Base-by-base conservation (phyloP, 2,888 invertebrate genomes). In the Rhimphoctona megacephalus region DNA sequence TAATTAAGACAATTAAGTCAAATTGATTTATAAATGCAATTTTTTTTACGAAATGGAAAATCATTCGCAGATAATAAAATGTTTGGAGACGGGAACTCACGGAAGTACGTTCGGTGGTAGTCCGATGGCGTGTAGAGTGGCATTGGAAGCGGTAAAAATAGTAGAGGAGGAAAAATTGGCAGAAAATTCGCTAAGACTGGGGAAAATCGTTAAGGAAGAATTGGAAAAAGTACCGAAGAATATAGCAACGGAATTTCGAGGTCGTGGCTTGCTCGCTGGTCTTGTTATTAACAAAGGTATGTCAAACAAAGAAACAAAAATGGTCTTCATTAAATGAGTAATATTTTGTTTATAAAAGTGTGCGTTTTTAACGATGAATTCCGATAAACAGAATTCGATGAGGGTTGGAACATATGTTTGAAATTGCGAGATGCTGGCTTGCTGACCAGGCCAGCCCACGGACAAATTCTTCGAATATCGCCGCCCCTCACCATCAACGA, bases 51-150 rank as follows among this genome's bases (percentile, higher is more conserved):
- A 43, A 36, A 8, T 52, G 33, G 19, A 19, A 19, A 52, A 72
- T 52, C 1, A 73, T 66, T 79, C 67, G 11, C 80, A 94, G 94
- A 91, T 93, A 79, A 91, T 94, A 79, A 79, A 92, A n/a, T 90
- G 91, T 14, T 76, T 94, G 79, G 92, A 94, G 66, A 89, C 91
- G 14, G 95, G 95, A 46, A 95, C 95, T 3, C 98, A 98, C 92
- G 98, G 98, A 25, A 98, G 98, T 0, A 98, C 98, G 0, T 98
- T 97, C 90, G 98, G 98, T 9, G 98, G 98, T 1, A 98, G 97
- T 94, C 97, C 98, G 0, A 94, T 98, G 30, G 98, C 96, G 0
- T 97, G 96, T 87, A 96, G 96, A 92, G 96, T 98, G 0, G 97
- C 97, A 0, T 95, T 97, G 70, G 96, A 96, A 73, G 96, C 97